Percentiles rank a stretch among this genome's conserved stretches.
These are phyloP conservation scores for Ditylenchus dipsaci DNA, from an alignment of 1,140 invertebrate species.

Conservation along the genomic window DNA sequence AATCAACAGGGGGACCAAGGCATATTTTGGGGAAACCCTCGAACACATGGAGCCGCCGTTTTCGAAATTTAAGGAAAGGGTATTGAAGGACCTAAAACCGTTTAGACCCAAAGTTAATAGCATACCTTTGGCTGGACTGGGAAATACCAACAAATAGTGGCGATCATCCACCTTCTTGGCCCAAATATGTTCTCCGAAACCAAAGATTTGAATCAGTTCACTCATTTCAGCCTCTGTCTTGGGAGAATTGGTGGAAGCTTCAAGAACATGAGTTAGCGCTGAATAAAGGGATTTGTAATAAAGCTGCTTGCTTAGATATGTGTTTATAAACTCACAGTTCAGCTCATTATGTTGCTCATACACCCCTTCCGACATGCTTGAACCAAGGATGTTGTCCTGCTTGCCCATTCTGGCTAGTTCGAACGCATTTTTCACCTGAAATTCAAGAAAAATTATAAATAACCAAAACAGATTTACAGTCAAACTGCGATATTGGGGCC, in stretches of 20 bases:
- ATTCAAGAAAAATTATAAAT: not conserved
- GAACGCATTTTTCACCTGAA: not conserved
- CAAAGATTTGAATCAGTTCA: not conserved
- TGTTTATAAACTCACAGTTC: not conserved
- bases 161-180: not conserved
- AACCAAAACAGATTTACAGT: conserved; percentile 2
- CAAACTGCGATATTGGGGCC: too few species aligned
- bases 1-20: too few species aligned
- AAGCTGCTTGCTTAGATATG: not conserved
- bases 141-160: conserved; percentile 13
- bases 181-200: not conserved
- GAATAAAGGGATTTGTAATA: not conserved
- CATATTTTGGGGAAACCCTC: too few species aligned
- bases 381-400: not conserved
- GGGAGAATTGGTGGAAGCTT: not conserved
- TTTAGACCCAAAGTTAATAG: not conserved
- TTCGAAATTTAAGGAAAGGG: too few species aligned
- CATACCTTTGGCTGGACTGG: not conserved
- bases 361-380: not conserved
- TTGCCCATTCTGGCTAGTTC: not conserved
- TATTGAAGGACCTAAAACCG: too few species aligned
- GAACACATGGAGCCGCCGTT: too few species aligned
- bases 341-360: not conserved
- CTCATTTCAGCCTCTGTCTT: not conserved
- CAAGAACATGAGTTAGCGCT: conserved; percentile 1